These are phyloP conservation scores for Catagonus wagneri DNA, from an alignment of 2,113 vertebrate species.

Conservation along the genomic window DNA sequence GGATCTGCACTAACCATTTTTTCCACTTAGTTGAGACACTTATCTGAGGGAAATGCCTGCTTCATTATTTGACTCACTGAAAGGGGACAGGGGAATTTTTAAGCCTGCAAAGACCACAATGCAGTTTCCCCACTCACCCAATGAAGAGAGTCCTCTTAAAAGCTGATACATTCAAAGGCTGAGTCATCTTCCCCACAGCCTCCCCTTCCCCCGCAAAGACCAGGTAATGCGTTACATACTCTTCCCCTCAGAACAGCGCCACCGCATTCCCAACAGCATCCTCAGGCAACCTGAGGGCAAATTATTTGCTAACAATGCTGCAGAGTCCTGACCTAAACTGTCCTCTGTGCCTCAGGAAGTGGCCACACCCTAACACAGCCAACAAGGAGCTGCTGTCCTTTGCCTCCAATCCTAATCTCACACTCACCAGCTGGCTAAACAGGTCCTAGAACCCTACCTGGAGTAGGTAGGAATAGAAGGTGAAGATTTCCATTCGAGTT, in stretches of 20 bases:
- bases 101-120: not conserved
- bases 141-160: constrained; percentile 65
- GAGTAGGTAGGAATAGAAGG: no score
- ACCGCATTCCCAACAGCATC: not conserved
- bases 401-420: not conserved
- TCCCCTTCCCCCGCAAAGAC: not conserved
- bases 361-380: constrained; percentile 42
- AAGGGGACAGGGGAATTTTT: not conserved
- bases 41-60: not conserved
- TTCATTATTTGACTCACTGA: constrained; percentile 54
- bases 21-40: not conserved
- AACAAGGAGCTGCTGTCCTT: not conserved
- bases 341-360: not conserved
- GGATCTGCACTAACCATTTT: not conserved
- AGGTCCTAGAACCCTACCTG: not conserved
- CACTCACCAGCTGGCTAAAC: not conserved
- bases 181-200: constrained; percentile 64
- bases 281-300: constrained; percentile 20
- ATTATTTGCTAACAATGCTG: constrained; percentile 81
- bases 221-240: not conserved
- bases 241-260: not conserved
- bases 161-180: constrained; percentile 38
- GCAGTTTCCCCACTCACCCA: constrained; percentile 72
- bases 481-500: not conserved
- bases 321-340: not conserved